Conservation (phyloP, 2,888 invertebrate species). For the Thumatha senex region DNA sequence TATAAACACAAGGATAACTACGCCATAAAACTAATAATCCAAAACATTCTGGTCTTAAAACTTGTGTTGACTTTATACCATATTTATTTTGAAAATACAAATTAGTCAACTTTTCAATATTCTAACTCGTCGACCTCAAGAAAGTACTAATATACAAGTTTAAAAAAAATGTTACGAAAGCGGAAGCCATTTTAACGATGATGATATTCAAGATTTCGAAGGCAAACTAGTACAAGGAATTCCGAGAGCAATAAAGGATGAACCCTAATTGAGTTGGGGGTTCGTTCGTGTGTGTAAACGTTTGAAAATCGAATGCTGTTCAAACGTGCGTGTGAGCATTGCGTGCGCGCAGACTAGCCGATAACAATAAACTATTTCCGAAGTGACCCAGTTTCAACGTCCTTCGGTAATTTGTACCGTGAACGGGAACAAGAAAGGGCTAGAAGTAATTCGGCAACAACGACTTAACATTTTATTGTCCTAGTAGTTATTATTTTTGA, state of each 20-base stretch:
- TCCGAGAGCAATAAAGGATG: slow-evolving; percentile 65
- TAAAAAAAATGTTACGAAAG: slow-evolving; percentile 46
- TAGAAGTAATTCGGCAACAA: slow-evolving; percentile 66
- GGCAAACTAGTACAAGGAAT: slow-evolving; percentile 68
- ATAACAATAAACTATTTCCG: slow-evolving; percentile 84
- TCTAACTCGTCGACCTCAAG: slow-evolving; percentile 73
- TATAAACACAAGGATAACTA: slow-evolving; percentile 72
- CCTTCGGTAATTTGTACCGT: slow-evolving; percentile 81
- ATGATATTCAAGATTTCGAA: slow-evolving; percentile 59
- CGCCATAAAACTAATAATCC: slow-evolving; percentile 75
- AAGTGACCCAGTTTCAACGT: slow-evolving; percentile 82
- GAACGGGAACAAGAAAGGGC: slow-evolving; percentile 82
- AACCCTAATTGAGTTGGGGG: slow-evolving; percentile 67
- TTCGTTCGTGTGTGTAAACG: slow-evolving; percentile 64
- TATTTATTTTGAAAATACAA: slow-evolving; percentile 67
- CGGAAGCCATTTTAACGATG: slow-evolving; percentile 64
- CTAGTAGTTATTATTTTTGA: slow-evolving; percentile 7
- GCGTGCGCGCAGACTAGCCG: slow-evolving; percentile 78
- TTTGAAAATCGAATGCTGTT: slow-evolving; percentile 65
- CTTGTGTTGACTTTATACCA: slow-evolving; percentile 63
- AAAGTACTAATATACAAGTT: slow-evolving; percentile 48
- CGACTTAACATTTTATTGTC: slow-evolving; percentile 62
- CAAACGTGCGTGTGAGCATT: slow-evolving; percentile 67
- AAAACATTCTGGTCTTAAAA: slow-evolving; percentile 67
- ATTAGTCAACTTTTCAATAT: slow-evolving; percentile 69